Percentiles rank a stretch among this genome's conserved stretches.
Evolutionary conservation across 1,140 invertebrate species (phyloP).

Genomic region (Achroia grisella): DNA sequence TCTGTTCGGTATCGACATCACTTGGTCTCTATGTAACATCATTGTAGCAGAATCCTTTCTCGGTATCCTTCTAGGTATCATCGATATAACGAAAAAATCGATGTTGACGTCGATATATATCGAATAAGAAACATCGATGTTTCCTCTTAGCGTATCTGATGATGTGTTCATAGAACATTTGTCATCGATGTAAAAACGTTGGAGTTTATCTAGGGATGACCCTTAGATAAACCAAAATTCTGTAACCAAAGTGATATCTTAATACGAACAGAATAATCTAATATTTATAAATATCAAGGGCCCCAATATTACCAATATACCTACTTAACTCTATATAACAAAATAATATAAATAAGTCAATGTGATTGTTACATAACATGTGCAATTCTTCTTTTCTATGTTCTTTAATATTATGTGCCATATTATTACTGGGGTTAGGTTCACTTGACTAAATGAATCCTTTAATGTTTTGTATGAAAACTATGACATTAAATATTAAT

Average conservation of each 20-base stretch:
- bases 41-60: too few relatives aligned
- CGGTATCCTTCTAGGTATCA: too few relatives aligned
- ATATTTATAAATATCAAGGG: constrained; percentile 16
- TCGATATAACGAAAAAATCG: too few relatives aligned
- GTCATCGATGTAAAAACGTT: too few relatives aligned
- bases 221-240: constrained; percentile 4
- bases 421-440: constrained; percentile 29
- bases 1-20: constrained; percentile 2
- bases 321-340: constrained; percentile 64
- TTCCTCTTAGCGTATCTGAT: too few relatives aligned
- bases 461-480: neutral
- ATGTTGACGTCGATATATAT: too few relatives aligned
- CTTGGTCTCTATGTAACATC: constrained; percentile 8
- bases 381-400: constrained; percentile 56
- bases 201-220: too few relatives aligned
- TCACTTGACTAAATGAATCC: constrained; percentile 7
- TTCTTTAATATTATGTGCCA: constrained; percentile 43
- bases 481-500: too few relatives aligned
- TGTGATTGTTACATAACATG: constrained; percentile 68
- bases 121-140: too few relatives aligned
- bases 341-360: constrained; percentile 69
- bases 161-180: too few relatives aligned
- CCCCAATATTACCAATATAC: constrained; percentile 29
- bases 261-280: constrained; percentile 14
- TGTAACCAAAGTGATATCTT: constrained; percentile 12